Evolutionary conservation across 2,888 invertebrate species (phyloP).

Genomic region (Altica lythri): DNA sequence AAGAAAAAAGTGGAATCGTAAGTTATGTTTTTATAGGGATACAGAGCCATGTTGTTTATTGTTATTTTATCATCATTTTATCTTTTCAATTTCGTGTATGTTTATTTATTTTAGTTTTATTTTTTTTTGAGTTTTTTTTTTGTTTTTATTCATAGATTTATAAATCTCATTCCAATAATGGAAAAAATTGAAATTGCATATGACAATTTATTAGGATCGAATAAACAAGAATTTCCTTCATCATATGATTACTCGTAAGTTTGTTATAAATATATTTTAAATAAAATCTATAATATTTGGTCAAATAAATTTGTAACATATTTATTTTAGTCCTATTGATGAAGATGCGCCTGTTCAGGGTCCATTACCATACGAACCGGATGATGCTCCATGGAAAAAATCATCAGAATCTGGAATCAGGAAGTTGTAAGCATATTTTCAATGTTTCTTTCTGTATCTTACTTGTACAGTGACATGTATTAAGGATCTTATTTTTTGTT

Average conservation of each 20-base stretch:
- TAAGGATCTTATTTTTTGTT: conserved; percentile 22
- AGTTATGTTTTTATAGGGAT: no score
- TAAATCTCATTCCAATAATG: conserved; percentile 42
- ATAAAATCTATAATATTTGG: neutral
- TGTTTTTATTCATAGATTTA: conserved; percentile 40
- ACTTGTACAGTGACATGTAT: no score
- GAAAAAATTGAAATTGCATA: conserved; percentile 45
- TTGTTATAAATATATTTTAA: conserved; percentile 33
- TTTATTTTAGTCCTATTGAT: conserved; percentile 59
- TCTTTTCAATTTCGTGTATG: conserved; percentile 24
- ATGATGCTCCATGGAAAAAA: conserved; percentile 94
- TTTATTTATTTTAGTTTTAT: conserved; percentile 30
- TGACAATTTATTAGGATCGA: conserved; percentile 38
- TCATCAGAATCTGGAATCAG: conserved; percentile 81
- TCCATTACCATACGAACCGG: conserved; percentile 94
- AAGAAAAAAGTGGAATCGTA: conserved; percentile 60
- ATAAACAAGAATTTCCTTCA: conserved; percentile 25
- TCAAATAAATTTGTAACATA: neutral
- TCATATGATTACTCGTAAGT: conserved; percentile 37
- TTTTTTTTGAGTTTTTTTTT: conserved; percentile 34
- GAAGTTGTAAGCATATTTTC: conserved; percentile 75
- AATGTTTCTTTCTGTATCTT: neutral
- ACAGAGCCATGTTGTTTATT: no score
- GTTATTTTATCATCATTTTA: conserved; percentile 17
- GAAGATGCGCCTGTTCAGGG: conserved; percentile 95